Conservation (phyloP, 1,140 invertebrate genomes). For the Hylaeus anthracinus region DNA sequence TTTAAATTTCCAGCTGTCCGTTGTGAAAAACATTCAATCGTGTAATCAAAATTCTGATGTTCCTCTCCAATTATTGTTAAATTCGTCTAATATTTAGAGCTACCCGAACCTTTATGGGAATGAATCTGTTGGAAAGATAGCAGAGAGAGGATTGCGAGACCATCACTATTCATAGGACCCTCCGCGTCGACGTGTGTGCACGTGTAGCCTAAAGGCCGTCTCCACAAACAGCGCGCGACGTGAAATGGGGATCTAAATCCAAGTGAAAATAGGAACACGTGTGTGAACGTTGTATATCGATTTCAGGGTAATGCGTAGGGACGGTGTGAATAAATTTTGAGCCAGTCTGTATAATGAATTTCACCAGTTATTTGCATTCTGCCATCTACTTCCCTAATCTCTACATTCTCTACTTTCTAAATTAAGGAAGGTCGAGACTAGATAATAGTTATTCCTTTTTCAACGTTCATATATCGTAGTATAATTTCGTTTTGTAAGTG, state of each 20-base stretch:
- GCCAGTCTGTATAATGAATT: background rate
- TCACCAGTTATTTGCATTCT: background rate
- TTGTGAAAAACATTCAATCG: too few relatives aligned
- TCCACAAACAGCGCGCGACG: constrained; percentile 38
- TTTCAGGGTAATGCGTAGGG: background rate
- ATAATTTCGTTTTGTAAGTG: too few relatives aligned
- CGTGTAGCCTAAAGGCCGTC: constrained; percentile 51
- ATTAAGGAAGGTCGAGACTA: too few relatives aligned
- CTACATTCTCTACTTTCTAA: background rate
- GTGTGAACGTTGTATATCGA: constrained; percentile 40
- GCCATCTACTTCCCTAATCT: background rate
- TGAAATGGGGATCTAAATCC: constrained; percentile 38
- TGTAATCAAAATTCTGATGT: too few relatives aligned
- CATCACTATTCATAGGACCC: constrained; percentile 26
- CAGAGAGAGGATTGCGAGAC: background rate
- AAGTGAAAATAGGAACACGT: constrained; percentile 42
- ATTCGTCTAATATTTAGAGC: background rate
- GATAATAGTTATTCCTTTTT: background rate
- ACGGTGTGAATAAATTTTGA: constrained; percentile 26
- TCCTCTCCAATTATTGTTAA: background rate
- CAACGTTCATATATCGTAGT: too few relatives aligned
- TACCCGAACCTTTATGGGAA: background rate
- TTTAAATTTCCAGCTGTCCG: too few relatives aligned
- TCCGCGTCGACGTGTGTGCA: constrained; percentile 42
- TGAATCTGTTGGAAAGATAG: background rate